A percentile compares a stretch with the other conserved stretches of the same genome.
phyloP scores from a whole-genome alignment of 1,140 invertebrate species.

The Conus betulinus region DNA sequence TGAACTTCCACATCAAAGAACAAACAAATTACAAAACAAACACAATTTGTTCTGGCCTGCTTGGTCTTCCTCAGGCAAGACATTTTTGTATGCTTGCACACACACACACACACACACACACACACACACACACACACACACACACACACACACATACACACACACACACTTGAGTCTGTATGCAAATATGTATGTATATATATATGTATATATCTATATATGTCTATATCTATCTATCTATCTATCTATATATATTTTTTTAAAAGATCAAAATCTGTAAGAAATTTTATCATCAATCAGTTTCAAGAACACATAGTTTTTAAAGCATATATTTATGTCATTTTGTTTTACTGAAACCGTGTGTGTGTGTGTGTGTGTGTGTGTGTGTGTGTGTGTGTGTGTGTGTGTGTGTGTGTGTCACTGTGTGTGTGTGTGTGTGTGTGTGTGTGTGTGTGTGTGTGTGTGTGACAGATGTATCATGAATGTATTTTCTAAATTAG shows the following conservation, averaged over 20 bases:
- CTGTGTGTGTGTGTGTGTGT: not conserved
- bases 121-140: slow-evolving; percentile 11
- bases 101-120: slow-evolving; percentile 17
- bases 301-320: no score
- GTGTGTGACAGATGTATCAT: no score
- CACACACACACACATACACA: not conserved
- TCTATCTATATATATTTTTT: no score
- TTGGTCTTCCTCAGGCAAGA: no score
- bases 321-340: not conserved
- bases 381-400: not conserved
- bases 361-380: not conserved
- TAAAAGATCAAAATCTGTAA: no score
- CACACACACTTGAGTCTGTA: not conserved
- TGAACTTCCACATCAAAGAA: no score
- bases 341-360: not conserved
- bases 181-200: not conserved
- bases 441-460: not conserved
- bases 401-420: not conserved
- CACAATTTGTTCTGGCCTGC: no score
- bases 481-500: no score
- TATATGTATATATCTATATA: not conserved
- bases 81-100: not conserved
- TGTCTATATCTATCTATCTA: no score
- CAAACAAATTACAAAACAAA: no score
- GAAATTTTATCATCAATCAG: no score